Evolutionary conservation across 37 sponge, comb jelly and placozoan species (phyloP).

Genomic region (Spongia lamella): DNA sequence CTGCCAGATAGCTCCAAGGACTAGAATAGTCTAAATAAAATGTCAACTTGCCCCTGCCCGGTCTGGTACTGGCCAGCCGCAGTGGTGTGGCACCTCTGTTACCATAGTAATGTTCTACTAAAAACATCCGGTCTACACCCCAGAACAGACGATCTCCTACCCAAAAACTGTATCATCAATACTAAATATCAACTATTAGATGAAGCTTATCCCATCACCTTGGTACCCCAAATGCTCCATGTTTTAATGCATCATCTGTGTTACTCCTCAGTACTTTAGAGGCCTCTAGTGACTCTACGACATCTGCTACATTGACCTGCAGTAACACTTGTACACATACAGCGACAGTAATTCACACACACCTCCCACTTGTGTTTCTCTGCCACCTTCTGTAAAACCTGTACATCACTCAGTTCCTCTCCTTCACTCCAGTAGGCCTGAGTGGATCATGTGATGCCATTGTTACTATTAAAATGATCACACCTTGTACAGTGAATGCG

Average conservation of each 20-base stretch:
- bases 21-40: conserved; percentile 90
- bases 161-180: conserved; percentile 80
- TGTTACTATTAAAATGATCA: background rate
- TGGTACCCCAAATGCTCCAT: conserved; percentile 94
- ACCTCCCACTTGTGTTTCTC: conserved; percentile 8
- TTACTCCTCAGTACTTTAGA: conserved; percentile 55
- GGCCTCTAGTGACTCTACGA: conserved; percentile 17
- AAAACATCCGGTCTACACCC: conserved; percentile 83
- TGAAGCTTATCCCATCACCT: conserved; percentile 33
- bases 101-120: conserved; percentile 73
- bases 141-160: conserved; percentile 66
- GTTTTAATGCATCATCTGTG: conserved; percentile 76
- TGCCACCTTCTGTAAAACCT: conserved; percentile 50
- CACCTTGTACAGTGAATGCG: conserved; percentile 72
- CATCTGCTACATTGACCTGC: conserved; percentile 35
- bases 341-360: background rate
- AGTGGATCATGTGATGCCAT: background rate
- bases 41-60: conserved; percentile 45
- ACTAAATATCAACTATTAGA: background rate
- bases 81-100: conserved; percentile 53
- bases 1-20: conserved; percentile 79
- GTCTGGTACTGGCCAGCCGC: conserved; percentile 33
- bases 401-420: conserved; percentile 31
- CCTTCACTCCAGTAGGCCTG: conserved; percentile 83
- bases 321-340: background rate